These are phyloP conservation scores for Hipposideros armiger DNA, from an alignment of 2,113 vertebrate species.

Conservation along the genomic window DNA sequence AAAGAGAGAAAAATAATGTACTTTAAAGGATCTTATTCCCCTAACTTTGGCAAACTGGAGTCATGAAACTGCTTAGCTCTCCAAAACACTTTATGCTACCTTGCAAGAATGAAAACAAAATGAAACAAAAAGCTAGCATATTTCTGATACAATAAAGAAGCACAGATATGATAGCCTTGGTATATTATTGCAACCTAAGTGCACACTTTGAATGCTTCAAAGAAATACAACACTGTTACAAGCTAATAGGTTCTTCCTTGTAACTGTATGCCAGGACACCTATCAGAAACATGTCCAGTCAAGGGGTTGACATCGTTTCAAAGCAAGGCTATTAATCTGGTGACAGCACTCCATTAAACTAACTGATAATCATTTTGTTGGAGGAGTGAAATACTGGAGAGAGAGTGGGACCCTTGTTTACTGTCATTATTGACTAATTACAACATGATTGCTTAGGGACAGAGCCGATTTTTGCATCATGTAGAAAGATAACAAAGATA, in stretches of 20 bases:
- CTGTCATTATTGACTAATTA: conserved; percentile 66
- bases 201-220: not conserved
- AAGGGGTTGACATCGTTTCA: not conserved
- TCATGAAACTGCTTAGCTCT: not conserved
- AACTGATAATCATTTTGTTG: conserved; percentile 1
- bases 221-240: conserved; percentile 19
- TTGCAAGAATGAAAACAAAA: conserved; percentile 34
- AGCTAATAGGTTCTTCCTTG: not conserved
- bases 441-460: conserved; percentile 42
- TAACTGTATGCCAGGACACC: not conserved
- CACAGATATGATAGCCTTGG: conserved; percentile 6
- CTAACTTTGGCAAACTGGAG: not conserved
- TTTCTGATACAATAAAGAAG: not conserved
- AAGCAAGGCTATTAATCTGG: conserved; percentile 11
- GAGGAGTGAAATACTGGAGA: not conserved
- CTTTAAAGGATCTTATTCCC: not conserved
- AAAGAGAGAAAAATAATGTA: not conserved
- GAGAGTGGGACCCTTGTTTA: not conserved
- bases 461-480: conserved; percentile 23
- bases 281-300: conserved; percentile 41
- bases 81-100: not conserved
- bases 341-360: conserved; percentile 21
- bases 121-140: not conserved
- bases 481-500: conserved; percentile 42
- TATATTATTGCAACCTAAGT: not conserved